Percentiles rank a stretch among this genome's conserved stretches.
These are phyloP conservation scores for Octomys mimax DNA, from an alignment of 2,797 vertebrate genomes.

Conservation along the genomic window DNA sequence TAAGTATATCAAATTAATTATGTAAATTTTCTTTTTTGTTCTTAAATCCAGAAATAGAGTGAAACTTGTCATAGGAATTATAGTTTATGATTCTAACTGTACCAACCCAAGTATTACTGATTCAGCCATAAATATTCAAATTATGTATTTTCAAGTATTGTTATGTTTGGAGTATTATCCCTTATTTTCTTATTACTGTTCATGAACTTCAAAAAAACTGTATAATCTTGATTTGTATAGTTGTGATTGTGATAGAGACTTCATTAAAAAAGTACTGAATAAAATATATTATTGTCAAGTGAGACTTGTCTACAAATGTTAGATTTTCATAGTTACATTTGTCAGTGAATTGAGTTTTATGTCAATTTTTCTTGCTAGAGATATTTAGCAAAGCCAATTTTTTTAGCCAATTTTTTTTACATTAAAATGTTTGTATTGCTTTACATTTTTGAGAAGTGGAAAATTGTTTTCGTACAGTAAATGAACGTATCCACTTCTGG, in stretches of 20 bases:
- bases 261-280: constrained; percentile 33
- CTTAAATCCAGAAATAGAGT: neutral
- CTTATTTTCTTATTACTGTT: neutral
- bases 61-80: neutral
- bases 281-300: neutral
- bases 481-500: neutral
- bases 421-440: neutral
- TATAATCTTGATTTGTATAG: neutral
- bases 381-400: neutral
- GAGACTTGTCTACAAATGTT: constrained; percentile 26
- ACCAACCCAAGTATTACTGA: neutral
- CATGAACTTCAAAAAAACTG: neutral
- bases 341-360: neutral
- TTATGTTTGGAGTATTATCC: neutral
- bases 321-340: neutral
- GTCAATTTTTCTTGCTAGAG: neutral
- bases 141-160: neutral
- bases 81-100: neutral
- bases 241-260: constrained; percentile 9
- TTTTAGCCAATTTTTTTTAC: neutral
- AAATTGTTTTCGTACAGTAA: neutral
- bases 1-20: neutral
- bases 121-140: neutral
- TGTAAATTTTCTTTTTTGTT: constrained; percentile 29
- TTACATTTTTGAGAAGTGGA: constrained; percentile 4